Conservation (phyloP, 2,797 vertebrate genomes). For the Hemitrygon akajei region DNA sequence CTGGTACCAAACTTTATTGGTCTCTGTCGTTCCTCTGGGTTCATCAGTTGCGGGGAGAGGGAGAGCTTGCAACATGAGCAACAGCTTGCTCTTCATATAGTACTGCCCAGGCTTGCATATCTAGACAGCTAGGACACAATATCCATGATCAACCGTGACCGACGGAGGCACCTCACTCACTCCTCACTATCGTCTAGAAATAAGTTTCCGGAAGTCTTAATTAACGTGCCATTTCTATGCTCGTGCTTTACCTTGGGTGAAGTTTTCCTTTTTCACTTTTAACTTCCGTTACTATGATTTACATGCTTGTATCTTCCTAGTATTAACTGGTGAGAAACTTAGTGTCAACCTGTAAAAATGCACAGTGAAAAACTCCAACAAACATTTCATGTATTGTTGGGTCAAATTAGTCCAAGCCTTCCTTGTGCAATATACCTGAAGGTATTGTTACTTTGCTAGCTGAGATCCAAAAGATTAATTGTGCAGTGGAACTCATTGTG, state of each 20-base stretch:
- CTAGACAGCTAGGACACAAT: too few species aligned
- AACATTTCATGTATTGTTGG: not conserved
- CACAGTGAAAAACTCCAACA: not conserved
- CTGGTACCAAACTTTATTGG: too few species aligned
- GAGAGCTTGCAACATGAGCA: too few species aligned
- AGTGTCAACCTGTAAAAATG: not conserved
- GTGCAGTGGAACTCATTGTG: not conserved
- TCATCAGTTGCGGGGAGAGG: too few species aligned
- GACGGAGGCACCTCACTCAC: too few species aligned
- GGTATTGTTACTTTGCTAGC: conserved; percentile 20
- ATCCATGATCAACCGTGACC: too few species aligned
- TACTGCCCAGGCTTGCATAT: too few species aligned
- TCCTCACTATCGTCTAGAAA: too few species aligned
- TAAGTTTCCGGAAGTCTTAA: too few species aligned
- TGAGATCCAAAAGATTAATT: conserved; percentile 34
- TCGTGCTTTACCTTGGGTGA: not conserved
- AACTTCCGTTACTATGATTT: not conserved
- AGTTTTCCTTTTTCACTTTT: not conserved
- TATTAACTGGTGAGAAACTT: not conserved
- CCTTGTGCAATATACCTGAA: not conserved
- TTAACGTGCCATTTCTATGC: not conserved
- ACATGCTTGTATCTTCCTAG: not conserved
- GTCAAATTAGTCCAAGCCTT: not conserved
- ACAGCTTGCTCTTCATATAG: too few species aligned
- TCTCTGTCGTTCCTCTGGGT: too few species aligned